Base-by-base conservation (phyloP, 2,113 vertebrate genomes). In the Leptosomus discolor region DNA sequence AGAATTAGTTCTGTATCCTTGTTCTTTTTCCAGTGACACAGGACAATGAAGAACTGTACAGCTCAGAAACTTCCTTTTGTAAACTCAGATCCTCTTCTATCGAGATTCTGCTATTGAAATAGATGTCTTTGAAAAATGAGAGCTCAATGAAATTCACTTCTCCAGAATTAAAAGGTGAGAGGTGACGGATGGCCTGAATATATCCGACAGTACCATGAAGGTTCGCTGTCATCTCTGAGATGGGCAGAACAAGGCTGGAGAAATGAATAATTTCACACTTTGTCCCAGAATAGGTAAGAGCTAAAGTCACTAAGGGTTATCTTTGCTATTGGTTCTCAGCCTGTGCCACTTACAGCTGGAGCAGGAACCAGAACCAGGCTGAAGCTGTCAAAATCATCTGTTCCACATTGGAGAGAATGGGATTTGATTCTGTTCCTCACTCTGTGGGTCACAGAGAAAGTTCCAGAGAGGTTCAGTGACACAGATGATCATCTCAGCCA, bases 131-230 rank as follows among this genome's bases (percentile, higher is more conserved):
- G 98, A 98, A 90, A 96, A 98, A 91, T 87, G 98, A 85, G 97
- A 98, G 71, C 80, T 94, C 63, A 97, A 93, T 71, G 97, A 98
- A 95, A 98, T 97, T 92, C 98, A 97, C 86, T 98, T 98, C 41
- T 98, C 97, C 45, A 71, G 97, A 54, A 90, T 94, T 29, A 96
- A 97, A 50, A 96, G 98, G 41, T 97, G 98, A 75, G 98, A 98
- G 34, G 94, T 98, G 78, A 97, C 96, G 36, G 83, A 96, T 23
- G 97, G 94, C 23, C 97, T 98, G 23, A 97, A 97, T 54, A 29
- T 97, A 17, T 97, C 98, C 1, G 93, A 98, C 65, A 98, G 98
- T 11, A 98, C 97, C 5, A 97, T 94, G 37, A 98, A 98, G 97
- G 97, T 92, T 87, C 41, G 5, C 51, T 29, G 0, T 22, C 45